Evolutionary conservation across 2,797 vertebrate species (phyloP).

Genomic region (Salarias fasciatus): DNA sequence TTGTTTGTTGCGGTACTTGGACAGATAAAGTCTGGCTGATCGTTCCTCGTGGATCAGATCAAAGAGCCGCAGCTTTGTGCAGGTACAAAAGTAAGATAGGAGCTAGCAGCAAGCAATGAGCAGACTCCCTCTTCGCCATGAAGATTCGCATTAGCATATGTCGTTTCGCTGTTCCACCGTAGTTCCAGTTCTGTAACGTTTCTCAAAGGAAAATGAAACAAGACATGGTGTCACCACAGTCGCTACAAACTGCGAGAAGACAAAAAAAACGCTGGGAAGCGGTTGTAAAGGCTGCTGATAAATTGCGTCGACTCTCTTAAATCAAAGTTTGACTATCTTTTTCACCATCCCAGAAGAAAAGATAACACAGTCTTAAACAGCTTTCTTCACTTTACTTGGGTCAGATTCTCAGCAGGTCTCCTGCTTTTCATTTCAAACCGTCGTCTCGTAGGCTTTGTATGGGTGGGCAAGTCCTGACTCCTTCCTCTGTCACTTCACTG

Average conservation of each 20-base stretch:
- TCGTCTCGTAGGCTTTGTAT: constrained; percentile 27
- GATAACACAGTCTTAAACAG: constrained; percentile 30
- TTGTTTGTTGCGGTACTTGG: constrained; percentile 45
- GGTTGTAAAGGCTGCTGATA: constrained; percentile 21
- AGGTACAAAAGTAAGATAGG: constrained; percentile 63
- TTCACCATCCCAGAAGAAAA: constrained; percentile 18
- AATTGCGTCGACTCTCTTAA: constrained; percentile 29
- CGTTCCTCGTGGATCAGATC: constrained; percentile 57
- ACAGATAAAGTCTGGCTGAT: constrained; percentile 45
- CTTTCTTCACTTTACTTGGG: constrained; percentile 37
- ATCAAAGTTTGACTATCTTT: constrained; percentile 43
- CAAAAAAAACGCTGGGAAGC: not conserved
- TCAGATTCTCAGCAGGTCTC: constrained; percentile 37
- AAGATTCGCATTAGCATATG: constrained; percentile 16
- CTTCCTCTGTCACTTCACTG: constrained; percentile 22
- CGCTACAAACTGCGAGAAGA: constrained; percentile 16
- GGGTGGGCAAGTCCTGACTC: constrained; percentile 29
- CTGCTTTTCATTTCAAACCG: constrained; percentile 45
- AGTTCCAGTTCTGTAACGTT: constrained; percentile 24
- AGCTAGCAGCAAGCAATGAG: constrained; percentile 19
- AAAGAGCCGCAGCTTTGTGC: constrained; percentile 50
- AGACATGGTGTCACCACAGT: constrained; percentile 5
- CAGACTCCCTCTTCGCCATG: constrained; percentile 16
- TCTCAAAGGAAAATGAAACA: constrained; percentile 14
- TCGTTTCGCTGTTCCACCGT: constrained; percentile 2